phyloP scores from a whole-genome alignment of 2,888 invertebrate species.

The Ashinkailepas kermadecensis region DNA sequence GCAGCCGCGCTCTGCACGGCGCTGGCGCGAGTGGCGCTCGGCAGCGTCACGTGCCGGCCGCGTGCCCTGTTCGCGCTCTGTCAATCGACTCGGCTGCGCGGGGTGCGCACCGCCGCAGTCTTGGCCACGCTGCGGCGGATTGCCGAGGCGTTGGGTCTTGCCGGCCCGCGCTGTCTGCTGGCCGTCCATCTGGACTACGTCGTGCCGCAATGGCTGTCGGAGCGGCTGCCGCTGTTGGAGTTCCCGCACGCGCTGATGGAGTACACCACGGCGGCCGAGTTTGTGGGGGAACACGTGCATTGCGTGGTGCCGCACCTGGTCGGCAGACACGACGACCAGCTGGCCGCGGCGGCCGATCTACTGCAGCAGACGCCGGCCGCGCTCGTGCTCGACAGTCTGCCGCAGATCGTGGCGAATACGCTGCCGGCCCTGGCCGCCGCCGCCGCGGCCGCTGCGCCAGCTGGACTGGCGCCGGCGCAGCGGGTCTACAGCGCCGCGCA shows the following conservation, averaged over 20 bases:
- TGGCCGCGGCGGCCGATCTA: neutral
- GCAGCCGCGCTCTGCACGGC: neutral
- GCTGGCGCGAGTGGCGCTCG: constrained; percentile 2
- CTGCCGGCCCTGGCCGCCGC: neutral
- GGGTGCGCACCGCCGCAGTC: neutral
- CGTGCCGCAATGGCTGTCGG: neutral
- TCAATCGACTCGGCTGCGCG: neutral
- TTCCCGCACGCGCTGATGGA: constrained; percentile 2
- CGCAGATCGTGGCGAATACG: neutral
- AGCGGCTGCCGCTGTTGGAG: neutral
- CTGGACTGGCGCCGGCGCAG: neutral
- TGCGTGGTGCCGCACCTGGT: constrained; percentile 10
- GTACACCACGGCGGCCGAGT: neutral
- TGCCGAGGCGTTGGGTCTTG: neutral
- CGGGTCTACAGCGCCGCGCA: neutral
- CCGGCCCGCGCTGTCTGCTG: neutral
- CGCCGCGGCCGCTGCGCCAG: neutral
- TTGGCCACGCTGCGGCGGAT: neutral
- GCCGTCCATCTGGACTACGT: neutral
- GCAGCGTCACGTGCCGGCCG: neutral
- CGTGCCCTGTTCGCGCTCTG: constrained; percentile 2
- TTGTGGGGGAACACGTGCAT: neutral
- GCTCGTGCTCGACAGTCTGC: neutral
- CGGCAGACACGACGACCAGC: neutral
- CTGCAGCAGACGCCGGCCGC: neutral